Conservation (phyloP, 2,797 vertebrate genomes). For the Pseudomugil tenellus region DNA sequence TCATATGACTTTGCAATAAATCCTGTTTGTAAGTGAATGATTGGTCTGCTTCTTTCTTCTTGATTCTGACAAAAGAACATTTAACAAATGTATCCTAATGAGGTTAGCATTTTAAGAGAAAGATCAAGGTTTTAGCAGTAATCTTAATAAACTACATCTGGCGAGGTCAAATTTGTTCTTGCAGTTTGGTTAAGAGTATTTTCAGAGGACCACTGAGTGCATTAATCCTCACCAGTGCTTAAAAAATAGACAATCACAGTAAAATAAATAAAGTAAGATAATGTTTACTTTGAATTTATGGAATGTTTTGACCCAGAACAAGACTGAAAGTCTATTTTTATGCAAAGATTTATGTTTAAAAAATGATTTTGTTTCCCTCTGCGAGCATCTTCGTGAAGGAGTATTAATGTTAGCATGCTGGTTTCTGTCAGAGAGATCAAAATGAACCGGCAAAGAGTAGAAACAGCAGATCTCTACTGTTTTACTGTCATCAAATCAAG, state of each 20-base stretch:
- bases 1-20: constrained; percentile 77
- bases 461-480: background rate
- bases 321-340: background rate
- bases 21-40: constrained; percentile 57
- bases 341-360: background rate
- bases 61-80: background rate
- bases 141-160: constrained; percentile 13
- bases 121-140: background rate
- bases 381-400: background rate
- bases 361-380: background rate
- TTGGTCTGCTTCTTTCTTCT: constrained; percentile 27
- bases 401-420: no score
- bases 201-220: constrained; percentile 35
- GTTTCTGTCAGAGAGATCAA: background rate
- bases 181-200: constrained; percentile 29
- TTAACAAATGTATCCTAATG: background rate
- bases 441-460: background rate
- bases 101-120: background rate
- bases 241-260: no score
- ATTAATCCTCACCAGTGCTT: no score
- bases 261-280: background rate
- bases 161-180: constrained; percentile 41
- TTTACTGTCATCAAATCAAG: no score
- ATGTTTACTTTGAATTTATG: background rate
- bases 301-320: background rate